Evolutionary conservation across 2,113 vertebrate genomes (phyloP).

Genomic region (Amia ocellicauda): DNA sequence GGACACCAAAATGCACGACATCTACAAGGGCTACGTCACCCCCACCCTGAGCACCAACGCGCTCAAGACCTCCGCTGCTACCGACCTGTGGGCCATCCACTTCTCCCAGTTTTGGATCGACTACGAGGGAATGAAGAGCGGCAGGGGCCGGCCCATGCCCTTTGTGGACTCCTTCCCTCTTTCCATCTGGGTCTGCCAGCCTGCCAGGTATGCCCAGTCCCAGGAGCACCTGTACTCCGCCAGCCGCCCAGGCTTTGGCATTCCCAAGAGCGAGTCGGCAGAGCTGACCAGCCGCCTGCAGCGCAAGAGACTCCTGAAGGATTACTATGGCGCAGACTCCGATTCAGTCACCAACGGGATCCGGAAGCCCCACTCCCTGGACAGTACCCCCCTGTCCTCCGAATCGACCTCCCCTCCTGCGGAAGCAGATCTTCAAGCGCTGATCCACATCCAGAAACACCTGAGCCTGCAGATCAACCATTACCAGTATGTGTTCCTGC

Average conservation of each 20-base stretch:
- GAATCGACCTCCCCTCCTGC: constrained; percentile 38
- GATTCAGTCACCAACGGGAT: constrained; percentile 60
- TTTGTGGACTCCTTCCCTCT: constrained; percentile 95
- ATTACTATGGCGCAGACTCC: constrained; percentile 80
- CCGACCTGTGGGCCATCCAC: constrained; percentile 89
- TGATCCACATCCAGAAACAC: constrained; percentile 84
- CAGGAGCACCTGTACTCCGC: constrained; percentile 62
- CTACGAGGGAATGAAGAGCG: constrained; percentile 83
- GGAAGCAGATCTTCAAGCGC: constrained; percentile 79
- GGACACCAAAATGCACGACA: constrained; percentile 88
- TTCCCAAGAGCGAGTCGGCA: constrained; percentile 74
- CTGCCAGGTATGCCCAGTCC: constrained; percentile 70
- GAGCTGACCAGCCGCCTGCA: constrained; percentile 77
- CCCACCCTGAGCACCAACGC: constrained; percentile 74
- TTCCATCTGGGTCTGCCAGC: constrained; percentile 89
- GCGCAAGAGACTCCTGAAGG: constrained; percentile 84
- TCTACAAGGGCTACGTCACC: constrained; percentile 81
- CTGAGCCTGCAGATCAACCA: constrained; percentile 92
- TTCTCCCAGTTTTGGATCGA: constrained; percentile 98
- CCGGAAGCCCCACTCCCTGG: constrained; percentile 60
- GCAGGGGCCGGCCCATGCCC: constrained; percentile 81
- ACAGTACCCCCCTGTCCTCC: constrained; percentile 48
- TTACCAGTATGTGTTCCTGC: constrained; percentile 86
- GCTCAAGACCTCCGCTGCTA: constrained; percentile 81
- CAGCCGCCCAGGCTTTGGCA: constrained; percentile 41